phyloP scores from a whole-genome alignment of 2,888 invertebrate species.

The Anthophora plumipes region DNA sequence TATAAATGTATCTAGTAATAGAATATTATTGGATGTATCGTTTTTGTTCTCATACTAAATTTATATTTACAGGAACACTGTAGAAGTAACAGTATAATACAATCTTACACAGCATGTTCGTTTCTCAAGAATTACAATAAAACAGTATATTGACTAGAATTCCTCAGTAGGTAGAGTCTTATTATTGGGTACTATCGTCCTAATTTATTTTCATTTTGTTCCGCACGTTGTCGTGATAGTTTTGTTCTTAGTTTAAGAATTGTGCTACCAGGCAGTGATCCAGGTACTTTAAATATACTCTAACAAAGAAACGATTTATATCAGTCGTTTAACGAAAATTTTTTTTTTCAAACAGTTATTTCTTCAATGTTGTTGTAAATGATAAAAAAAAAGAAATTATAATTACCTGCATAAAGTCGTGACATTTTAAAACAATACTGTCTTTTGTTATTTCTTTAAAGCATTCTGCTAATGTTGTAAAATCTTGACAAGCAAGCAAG shows the following conservation, averaged over 20 bases:
- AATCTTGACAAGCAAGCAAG: conserved; percentile 92
- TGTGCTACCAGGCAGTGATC: conserved; percentile 89
- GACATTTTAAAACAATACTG: conserved; percentile 92
- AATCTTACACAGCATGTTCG: conserved; percentile 58
- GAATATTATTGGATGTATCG: conserved; percentile 28
- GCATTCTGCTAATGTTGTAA: conserved; percentile 92
- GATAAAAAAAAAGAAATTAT: conserved; percentile 11
- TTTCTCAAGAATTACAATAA: conserved; percentile 50
- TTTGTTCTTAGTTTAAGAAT: conserved; percentile 88
- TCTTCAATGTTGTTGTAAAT: no score
- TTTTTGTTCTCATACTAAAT: conserved; percentile 32
- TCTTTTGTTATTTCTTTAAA: conserved; percentile 93
- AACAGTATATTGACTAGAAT: conserved; percentile 77
- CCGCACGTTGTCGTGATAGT: conserved; percentile 86
- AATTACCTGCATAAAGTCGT: conserved; percentile 94
- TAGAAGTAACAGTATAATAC: conserved; percentile 60
- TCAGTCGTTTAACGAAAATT: neutral
- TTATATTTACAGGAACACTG: conserved; percentile 58
- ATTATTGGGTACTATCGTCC: conserved; percentile 77
- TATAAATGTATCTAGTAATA: conserved; percentile 24
- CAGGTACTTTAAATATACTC: conserved; percentile 93
- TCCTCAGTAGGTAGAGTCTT: conserved; percentile 55
- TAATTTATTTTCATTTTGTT: conserved; percentile 83
- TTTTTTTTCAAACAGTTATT: neutral
- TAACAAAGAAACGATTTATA: conserved; percentile 83